Evolutionary conservation across 2,797 vertebrate genomes (phyloP), one percentile per base, ranked within the genome.

Genomic region (Apogon hyalosoma): DNA sequence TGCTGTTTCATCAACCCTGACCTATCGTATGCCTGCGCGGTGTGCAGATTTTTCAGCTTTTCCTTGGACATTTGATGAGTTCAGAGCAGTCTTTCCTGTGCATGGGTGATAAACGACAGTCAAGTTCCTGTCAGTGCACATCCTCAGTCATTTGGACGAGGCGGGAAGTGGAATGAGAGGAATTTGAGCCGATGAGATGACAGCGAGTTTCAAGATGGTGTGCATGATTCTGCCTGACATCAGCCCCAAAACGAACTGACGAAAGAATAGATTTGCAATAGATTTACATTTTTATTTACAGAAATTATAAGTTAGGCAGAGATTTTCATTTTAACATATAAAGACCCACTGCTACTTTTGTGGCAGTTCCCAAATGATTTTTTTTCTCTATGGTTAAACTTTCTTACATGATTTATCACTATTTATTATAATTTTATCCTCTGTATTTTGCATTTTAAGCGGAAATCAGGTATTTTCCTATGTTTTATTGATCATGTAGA

Each of bases 91-190:
- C 36, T 54, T 72, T 84, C 82, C 79, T 82, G 70, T 56, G 18
- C 50, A 47, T 16, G 12, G 14, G 59, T 77, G 61, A 81, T 75
- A 77, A 84, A 78, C n/a, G 73, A 51, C 73, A 65, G 55, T 79
- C 51, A 63, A 47, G 69, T 74, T 82, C 71, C 83, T 73, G 68
- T 76, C 73, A 66, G 77, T 73, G 85, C 79, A 83, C 58, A 28
- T 77, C 82, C 71, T 86, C 54, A 57, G 57, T 66, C 52, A 28
- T 64, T 73, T 76, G 15, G 61, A 49, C 45, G 61, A 65, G 49
- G 38, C 54, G 41, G 43, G 50, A 61, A 67, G 40, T 46, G 54
- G 66, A 65, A 49, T 58, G 59, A 66, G 49, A 53, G 31, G 13
- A 47, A 50, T 65, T 53, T 65, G 7, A 24, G 52, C 21, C 63